A percentile compares a stretch with the other conserved stretches of the same genome.
phyloP scores from a whole-genome alignment of 2,888 invertebrate species.

The Helleia helle region DNA sequence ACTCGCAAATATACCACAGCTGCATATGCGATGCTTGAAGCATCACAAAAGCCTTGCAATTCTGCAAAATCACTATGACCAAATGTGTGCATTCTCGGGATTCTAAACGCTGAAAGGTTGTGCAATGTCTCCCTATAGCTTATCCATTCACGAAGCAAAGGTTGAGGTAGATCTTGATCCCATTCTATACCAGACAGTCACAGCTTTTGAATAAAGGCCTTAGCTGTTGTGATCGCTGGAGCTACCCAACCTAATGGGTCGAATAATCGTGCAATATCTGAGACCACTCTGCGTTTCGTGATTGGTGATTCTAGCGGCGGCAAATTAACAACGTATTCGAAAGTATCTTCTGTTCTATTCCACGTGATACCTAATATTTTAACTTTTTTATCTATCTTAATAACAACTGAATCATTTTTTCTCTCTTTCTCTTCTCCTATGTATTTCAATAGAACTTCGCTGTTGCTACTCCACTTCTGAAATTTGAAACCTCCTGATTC shows the following conservation, averaged over 20 bases:
- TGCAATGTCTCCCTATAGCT: no score
- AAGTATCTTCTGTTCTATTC: constrained; percentile 21
- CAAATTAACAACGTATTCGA: constrained; percentile 18
- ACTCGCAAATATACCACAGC: no score
- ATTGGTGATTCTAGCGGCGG: constrained; percentile 10
- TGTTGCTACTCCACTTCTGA: constrained; percentile 28
- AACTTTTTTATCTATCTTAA: constrained; percentile 17
- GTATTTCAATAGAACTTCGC: constrained; percentile 16
- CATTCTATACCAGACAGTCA: constrained; percentile 18
- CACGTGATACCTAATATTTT: constrained; percentile 26
- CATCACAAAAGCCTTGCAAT: no score
- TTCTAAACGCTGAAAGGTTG: no score
- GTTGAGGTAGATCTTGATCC: constrained; percentile 17
- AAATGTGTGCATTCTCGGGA: no score
- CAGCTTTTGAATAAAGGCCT: constrained; percentile 21
- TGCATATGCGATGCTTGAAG: no score
- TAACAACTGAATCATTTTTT: background rate
- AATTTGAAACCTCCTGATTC: constrained; percentile 22
- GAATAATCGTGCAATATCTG: constrained; percentile 24
- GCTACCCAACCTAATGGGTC: constrained; percentile 26
- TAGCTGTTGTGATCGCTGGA: constrained; percentile 17
- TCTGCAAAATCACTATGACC: no score
- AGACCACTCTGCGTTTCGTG: constrained; percentile 22
- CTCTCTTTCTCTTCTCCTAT: constrained; percentile 12
- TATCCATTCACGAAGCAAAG: constrained; percentile 15